Conservation (phyloP, 30 jellyfish, hydroid and myxozoan species). For the Haliclystus octoradiatus region DNA sequence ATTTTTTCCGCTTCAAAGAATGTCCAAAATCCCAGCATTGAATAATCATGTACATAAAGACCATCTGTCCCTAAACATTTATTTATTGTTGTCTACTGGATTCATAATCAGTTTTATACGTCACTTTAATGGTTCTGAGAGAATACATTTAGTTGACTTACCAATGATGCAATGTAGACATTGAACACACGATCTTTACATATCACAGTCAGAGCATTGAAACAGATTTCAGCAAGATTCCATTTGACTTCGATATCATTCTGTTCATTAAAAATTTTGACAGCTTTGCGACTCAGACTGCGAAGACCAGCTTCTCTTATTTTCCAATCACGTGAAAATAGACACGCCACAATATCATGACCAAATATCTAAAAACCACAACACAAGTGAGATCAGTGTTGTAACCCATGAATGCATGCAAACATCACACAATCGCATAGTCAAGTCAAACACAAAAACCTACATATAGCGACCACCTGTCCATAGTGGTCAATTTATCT, state of each 20-base stretch:
- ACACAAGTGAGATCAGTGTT: no score
- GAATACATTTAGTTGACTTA: no score
- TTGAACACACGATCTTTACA: constrained; percentile 88
- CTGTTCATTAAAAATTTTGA: constrained; percentile 56
- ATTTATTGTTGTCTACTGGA: no score
- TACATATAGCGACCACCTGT: background rate
- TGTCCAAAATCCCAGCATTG: no score
- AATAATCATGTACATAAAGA: no score
- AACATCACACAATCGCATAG: no score
- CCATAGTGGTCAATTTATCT: no score
- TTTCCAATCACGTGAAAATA: constrained; percentile 90
- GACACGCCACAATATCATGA: constrained; percentile 84
- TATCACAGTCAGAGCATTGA: constrained; percentile 59
- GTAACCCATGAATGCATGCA: no score
- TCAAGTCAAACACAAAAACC: background rate
- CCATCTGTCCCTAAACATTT: no score
- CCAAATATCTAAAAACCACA: constrained; percentile 54
- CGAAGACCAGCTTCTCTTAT: constrained; percentile 90
- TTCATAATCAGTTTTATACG: no score
- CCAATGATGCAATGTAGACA: constrained; percentile 92
- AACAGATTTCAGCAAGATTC: constrained; percentile 53
- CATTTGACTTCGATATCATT: constrained; percentile 56
- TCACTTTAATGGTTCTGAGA: no score
- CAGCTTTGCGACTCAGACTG: constrained; percentile 82
- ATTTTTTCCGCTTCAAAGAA: no score